Percentiles rank a stretch among this genome's conserved stretches.
These are phyloP conservation scores for fruit fly (Drosophila melanogaster) DNA, from an alignment of 1,140 invertebrate species.

Conservation along the genomic window Release_6_plus_ISO1_MT NC_004354.4:7683501-7684000, in stretches of 20 bases:
- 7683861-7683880: conserved; percentile 48
- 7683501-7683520: conserved; percentile 38
- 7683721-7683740: conserved; percentile 43
- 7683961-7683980: conserved; percentile 33
- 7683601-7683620: conserved; percentile 1
- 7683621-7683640: neutral
- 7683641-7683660: conserved; percentile 1
- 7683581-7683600: conserved; percentile 61
- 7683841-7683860: conserved; percentile 53
- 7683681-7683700: conserved; percentile 17
- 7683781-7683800: conserved; percentile 20
- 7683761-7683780: conserved; percentile 34
- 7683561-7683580: conserved; percentile 70
- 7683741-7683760: conserved; percentile 45
- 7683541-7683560: conserved; percentile 49
- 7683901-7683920: neutral
- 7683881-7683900: conserved; percentile 20
- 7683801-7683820: conserved; percentile 29
- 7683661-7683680: conserved; percentile 4
- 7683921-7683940: neutral
- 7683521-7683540: conserved; percentile 59
- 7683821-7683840: conserved; percentile 39
- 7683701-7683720: conserved; percentile 55
- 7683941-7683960: conserved; percentile 28
- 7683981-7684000: conserved; percentile 9